A percentile compares a stretch with the other conserved stretches of the same genome.
phyloP scores from a whole-genome alignment of 53 echinoderm and acorn worm genomes.

The Luidia sarsii region DNA sequence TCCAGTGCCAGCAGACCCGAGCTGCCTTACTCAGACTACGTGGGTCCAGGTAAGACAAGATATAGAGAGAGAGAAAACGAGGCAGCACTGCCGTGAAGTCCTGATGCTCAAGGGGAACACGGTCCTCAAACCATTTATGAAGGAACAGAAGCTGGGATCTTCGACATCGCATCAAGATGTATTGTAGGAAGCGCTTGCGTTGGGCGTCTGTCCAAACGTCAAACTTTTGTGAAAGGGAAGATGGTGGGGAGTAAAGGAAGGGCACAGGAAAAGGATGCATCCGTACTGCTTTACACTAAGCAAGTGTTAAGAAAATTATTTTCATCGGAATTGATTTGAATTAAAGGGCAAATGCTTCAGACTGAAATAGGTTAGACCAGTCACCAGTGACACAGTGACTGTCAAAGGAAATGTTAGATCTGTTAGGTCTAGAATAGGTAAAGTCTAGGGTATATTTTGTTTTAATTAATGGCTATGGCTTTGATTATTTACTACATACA shows the following conservation, averaged over 20 bases:
- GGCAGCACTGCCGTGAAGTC: slow-evolving; percentile 91
- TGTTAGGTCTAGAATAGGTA: too few relatives aligned
- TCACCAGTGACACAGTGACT: too few relatives aligned
- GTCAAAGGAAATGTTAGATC: too few relatives aligned
- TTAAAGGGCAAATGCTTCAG: too few relatives aligned
- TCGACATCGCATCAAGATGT: slow-evolving; percentile 78
- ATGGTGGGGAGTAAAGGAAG: too few relatives aligned
- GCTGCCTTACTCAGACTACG: slow-evolving; percentile 88
- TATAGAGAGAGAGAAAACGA: slow-evolving; percentile 81
- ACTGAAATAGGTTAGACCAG: too few relatives aligned
- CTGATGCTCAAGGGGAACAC: slow-evolving; percentile 73
- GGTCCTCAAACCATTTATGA: slow-evolving; percentile 79
- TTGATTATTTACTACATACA: too few relatives aligned
- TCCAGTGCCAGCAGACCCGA: slow-evolving; percentile 98
- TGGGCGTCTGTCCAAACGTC: slow-evolving; percentile 95
- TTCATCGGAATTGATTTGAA: too few relatives aligned
- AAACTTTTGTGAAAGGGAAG: slow-evolving; percentile 63
- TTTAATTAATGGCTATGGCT: too few relatives aligned
- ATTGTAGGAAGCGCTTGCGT: slow-evolving; percentile 89
- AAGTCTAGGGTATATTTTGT: too few relatives aligned
- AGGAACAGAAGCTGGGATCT: slow-evolving; percentile 77
- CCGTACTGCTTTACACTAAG: background rate
- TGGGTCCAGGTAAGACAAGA: slow-evolving; percentile 94
- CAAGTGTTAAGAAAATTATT: too few relatives aligned
- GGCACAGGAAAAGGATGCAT: background rate